Conservation (phyloP, 2,113 vertebrate species). For the Laterallus jamaicensis region DNA sequence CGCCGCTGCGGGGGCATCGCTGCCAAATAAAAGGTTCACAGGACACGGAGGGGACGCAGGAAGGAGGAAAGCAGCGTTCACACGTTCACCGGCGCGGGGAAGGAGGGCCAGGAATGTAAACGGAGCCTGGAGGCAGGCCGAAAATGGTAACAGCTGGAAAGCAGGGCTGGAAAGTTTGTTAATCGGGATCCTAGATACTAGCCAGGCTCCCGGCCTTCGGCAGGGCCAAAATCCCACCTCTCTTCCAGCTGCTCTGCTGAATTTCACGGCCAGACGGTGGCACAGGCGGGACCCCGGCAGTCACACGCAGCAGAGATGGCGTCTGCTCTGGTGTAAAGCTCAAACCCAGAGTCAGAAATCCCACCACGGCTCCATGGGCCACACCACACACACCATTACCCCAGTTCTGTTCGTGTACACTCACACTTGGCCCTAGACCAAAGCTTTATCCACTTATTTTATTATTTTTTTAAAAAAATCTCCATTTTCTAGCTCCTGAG, state of each 20-base stretch:
- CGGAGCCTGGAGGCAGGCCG: background rate
- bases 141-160: constrained; percentile 66
- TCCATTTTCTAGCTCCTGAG: background rate
- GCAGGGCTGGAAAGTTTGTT: constrained; percentile 39
- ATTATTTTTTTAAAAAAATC: background rate
- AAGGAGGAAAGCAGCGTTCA: background rate
- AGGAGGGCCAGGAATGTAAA: constrained; percentile 66
- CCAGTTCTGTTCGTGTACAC: background rate
- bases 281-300: background rate
- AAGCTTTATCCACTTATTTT: background rate
- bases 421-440: fast-evolving
- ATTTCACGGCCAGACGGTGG: fast-evolving
- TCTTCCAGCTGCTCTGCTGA: background rate
- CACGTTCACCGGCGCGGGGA: background rate
- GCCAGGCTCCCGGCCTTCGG: background rate
- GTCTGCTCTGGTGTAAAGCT: background rate
- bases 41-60: background rate
- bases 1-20: background rate
- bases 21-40: background rate
- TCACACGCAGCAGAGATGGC: background rate
- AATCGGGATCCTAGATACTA: background rate
- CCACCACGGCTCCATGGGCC: background rate
- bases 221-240: background rate
- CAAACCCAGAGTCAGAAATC: background rate
- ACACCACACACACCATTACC: background rate